phyloP scores from a whole-genome alignment of 2,113 vertebrate species.

The Nipponia nippon region DNA sequence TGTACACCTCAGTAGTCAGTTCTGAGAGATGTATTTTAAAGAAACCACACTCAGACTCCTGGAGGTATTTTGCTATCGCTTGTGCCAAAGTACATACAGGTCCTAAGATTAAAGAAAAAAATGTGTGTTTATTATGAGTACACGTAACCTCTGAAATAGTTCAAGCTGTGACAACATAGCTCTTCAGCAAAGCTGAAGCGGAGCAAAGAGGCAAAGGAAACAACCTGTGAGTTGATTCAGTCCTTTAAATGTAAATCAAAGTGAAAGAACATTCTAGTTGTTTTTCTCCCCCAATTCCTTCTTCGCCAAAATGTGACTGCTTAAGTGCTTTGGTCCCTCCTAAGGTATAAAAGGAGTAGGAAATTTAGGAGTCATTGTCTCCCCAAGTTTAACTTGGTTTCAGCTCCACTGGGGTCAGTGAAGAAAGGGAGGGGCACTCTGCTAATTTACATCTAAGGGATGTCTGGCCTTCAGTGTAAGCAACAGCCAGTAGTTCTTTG shows the following conservation, averaged over 20 bases:
- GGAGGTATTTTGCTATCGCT: background rate
- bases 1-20: background rate
- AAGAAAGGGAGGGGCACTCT: background rate
- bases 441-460: background rate
- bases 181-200: background rate
- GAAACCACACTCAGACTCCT: background rate
- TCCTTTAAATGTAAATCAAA: background rate
- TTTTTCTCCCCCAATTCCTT: background rate
- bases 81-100: background rate
- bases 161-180: background rate
- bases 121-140: conserved; percentile 8
- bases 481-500: background rate
- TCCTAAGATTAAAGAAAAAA: conserved; percentile 33
- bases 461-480: background rate
- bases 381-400: background rate
- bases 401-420: background rate
- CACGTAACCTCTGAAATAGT: background rate
- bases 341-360: background rate
- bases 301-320: background rate
- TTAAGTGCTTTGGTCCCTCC: background rate
- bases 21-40: background rate
- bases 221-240: background rate
- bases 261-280: background rate
- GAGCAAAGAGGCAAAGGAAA: background rate
- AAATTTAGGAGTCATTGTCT: background rate